A percentile compares a stretch with the other conserved stretches of the same genome.
Evolutionary conservation across 2,113 vertebrate species (phyloP).

Genomic region (Scomber japonicus): DNA sequence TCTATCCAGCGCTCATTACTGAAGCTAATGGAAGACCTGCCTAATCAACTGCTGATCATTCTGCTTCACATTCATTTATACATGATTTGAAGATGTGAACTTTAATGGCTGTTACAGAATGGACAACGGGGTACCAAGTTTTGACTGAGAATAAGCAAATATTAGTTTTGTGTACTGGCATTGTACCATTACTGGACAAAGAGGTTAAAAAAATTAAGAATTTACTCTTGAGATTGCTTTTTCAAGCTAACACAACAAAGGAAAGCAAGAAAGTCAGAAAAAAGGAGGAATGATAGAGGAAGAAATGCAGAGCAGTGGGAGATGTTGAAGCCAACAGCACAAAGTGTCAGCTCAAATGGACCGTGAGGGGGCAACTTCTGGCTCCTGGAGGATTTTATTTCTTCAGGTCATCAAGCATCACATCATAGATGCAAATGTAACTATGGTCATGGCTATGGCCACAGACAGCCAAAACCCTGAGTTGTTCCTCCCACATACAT

Average conservation of each 20-base stretch:
- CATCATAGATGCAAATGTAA: constrained; percentile 40
- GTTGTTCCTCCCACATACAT: not conserved
- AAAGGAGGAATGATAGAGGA: constrained; percentile 2
- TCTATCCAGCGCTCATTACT: too few species aligned
- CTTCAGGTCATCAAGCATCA: constrained; percentile 76
- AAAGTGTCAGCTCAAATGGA: constrained; percentile 64
- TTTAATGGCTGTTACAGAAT: too few species aligned
- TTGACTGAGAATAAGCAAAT: too few species aligned
- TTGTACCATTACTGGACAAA: too few species aligned
- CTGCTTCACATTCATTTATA: too few species aligned
- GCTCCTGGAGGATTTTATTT: constrained; percentile 56
- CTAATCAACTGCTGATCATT: not conserved
- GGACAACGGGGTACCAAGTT: too few species aligned
- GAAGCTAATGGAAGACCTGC: too few species aligned
- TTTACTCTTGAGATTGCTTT: not conserved
- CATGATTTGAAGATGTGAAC: too few species aligned
- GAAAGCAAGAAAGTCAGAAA: not conserved
- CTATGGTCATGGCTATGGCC: constrained; percentile 30
- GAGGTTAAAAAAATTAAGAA: too few species aligned
- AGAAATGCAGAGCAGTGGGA: constrained; percentile 19
- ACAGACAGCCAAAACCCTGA: not conserved
- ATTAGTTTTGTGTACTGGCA: too few species aligned
- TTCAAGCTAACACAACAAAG: not conserved
- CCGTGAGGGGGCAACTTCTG: constrained; percentile 57
- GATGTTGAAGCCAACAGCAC: constrained; percentile 48